phyloP scores from a whole-genome alignment of 2,888 invertebrate genomes.

The Drosophila atripex region DNA sequence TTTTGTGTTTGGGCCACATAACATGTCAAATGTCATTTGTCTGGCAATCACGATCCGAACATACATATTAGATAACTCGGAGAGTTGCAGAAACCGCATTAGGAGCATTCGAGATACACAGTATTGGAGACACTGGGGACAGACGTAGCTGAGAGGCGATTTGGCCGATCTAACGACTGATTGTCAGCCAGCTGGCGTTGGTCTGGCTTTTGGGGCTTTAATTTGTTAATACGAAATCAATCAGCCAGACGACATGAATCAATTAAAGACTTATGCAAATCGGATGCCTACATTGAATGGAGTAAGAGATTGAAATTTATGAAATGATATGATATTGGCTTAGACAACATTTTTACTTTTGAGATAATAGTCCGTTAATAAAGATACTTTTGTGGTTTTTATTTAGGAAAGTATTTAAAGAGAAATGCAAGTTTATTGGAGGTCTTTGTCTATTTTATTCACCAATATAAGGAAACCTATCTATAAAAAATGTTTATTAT shows the following conservation, averaged over 20 bases:
- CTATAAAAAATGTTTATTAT: too few species aligned
- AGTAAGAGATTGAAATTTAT: background rate
- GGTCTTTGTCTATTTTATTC: too few species aligned
- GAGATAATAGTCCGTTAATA: too few species aligned
- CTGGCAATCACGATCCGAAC: constrained; percentile 71
- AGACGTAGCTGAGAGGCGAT: constrained; percentile 26
- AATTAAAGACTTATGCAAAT: constrained; percentile 47
- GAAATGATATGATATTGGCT: too few species aligned
- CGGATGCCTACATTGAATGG: constrained; percentile 7
- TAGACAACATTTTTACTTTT: too few species aligned
- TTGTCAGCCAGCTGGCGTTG: constrained; percentile 53
- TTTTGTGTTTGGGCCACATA: constrained; percentile 57
- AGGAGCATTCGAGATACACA: too few species aligned
- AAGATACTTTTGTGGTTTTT: too few species aligned
- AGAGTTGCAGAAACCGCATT: constrained; percentile 18
- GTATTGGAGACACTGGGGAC: background rate
- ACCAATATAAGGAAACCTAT: too few species aligned
- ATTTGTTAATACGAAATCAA: constrained; percentile 63
- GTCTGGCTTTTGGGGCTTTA: constrained; percentile 33
- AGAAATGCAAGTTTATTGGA: too few species aligned
- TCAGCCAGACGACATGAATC: constrained; percentile 64
- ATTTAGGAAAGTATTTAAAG: too few species aligned
- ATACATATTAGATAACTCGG: constrained; percentile 65
- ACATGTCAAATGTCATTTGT: constrained; percentile 80
- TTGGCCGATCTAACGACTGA: constrained; percentile 26